Evolutionary conservation across 2,113 vertebrate genomes (phyloP).

Genomic region (Cervus canadensis): DNA sequence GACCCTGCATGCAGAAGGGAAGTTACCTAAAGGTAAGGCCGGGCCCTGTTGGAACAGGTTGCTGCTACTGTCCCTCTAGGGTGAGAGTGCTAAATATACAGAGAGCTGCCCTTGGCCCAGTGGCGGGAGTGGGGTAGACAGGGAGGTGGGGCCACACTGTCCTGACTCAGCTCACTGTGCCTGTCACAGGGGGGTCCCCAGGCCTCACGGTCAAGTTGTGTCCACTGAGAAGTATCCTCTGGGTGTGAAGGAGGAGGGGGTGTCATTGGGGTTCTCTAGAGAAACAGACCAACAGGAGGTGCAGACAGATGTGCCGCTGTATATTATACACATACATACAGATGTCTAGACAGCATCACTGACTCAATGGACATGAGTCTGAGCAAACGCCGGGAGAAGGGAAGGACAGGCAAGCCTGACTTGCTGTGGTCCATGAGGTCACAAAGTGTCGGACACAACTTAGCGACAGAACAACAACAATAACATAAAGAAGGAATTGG

Average conservation of each 20-base stretch:
- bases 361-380: background rate
- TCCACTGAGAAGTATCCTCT: background rate
- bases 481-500: background rate
- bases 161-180: background rate
- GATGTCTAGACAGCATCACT: background rate
- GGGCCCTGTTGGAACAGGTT: background rate
- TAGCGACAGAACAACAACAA: background rate
- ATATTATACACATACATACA: background rate
- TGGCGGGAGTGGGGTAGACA: background rate
- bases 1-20: constrained; percentile 70
- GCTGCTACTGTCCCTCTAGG: background rate
- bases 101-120: background rate
- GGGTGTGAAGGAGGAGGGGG: background rate
- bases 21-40: constrained; percentile 80
- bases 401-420: background rate
- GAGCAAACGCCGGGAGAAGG: background rate
- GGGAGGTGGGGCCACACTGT: background rate
- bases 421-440: background rate
- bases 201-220: background rate
- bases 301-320: background rate
- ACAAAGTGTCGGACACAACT: background rate
- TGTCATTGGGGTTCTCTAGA: background rate
- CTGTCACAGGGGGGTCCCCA: background rate
- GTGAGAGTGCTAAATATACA: background rate
- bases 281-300: background rate